These are phyloP conservation scores for Tinamus guttatus DNA, from an alignment of 2,113 vertebrate species.

Conservation along the genomic window DNA sequence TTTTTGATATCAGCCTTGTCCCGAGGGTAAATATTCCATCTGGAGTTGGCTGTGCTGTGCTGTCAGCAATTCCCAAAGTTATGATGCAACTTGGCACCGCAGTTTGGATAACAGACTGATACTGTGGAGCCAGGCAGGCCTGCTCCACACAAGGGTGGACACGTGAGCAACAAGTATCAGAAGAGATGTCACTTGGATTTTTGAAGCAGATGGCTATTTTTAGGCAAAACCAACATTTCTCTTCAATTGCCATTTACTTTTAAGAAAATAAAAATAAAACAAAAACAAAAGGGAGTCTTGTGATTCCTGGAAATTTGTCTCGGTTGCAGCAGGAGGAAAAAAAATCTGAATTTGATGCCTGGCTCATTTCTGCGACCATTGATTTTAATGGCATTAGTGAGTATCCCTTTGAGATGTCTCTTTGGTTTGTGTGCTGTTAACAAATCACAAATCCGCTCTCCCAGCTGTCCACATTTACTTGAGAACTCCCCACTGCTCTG, in stretches of 20 bases:
- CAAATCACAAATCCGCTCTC: neutral
- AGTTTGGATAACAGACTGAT: constrained; percentile 44
- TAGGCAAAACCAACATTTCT: neutral
- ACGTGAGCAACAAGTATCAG: neutral
- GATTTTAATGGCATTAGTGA: neutral
- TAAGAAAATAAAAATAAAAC: neutral
- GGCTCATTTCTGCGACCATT: neutral
- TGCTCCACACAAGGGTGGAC: neutral
- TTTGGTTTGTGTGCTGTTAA: neutral
- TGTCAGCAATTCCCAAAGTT: constrained; percentile 58
- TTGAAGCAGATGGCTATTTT: constrained; percentile 40
- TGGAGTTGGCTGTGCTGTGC: constrained; percentile 50
- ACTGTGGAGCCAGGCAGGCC: constrained; percentile 35
- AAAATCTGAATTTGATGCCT: neutral
- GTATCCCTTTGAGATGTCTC: neutral
- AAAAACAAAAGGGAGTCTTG: neutral
- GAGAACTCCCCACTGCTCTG: neutral
- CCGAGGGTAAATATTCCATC: constrained; percentile 45
- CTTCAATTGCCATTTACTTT: neutral
- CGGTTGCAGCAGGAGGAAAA: neutral
- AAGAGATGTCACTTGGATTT: neutral
- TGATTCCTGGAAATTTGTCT: neutral
- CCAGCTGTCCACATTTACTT: neutral
- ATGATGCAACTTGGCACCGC: constrained; percentile 68
- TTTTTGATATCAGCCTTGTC: constrained; percentile 24